Base-by-base conservation (phyloP, 2,113 vertebrate genomes). In the Ictidomys tridecemlineatus region DNA sequence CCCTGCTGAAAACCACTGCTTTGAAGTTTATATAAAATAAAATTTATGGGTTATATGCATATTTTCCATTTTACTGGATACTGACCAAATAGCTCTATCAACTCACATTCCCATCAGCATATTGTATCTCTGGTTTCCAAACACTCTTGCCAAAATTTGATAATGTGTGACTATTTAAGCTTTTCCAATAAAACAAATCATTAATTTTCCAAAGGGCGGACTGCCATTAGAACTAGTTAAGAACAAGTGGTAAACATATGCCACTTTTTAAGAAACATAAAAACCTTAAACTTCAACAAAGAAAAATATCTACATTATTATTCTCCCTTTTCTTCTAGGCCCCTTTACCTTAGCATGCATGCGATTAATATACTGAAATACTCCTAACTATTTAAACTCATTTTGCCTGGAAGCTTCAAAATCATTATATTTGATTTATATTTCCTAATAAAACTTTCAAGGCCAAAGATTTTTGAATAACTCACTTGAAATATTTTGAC, bases 361-460 rank as follows among this genome's bases (percentile, higher is more conserved):
- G 20, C 5, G 58, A 72, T 91, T 77, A 87, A 18, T 80, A 86
- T 78, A 65, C 10, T 67, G 11, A 91, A 88, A 42, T 78, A 87
- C 72, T 67, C 67, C 28, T 78, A 93, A 69, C n/a, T 69, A 93
- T 58, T 73, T 58, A 78, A 87, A 26, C 26, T 87, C 78, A 83
- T 88, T 84, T 90, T 84, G 56, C 32, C 32, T 73, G 26, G 28
- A 89, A 80, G 24, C 39, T 92, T 89, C 61, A 92, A 88, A 89
- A 80, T 69, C 80, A 74, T 79, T 9, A 91, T 92, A 34, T 9
- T 84, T 45, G 22, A 16, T 89, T 26, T 32, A 86, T 45, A 77
- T 72, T 58, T 96, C 73, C 69, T 84, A 73, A 85, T 84, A 67
- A 95, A 95, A 73, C 61, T 78, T 93, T 93, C 74, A 94, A 94